A percentile compares a stretch with the other conserved stretches of the same genome.
Conservation (phyloP, 2,113 vertebrate genomes). For the Trogon surrucura region DNA sequence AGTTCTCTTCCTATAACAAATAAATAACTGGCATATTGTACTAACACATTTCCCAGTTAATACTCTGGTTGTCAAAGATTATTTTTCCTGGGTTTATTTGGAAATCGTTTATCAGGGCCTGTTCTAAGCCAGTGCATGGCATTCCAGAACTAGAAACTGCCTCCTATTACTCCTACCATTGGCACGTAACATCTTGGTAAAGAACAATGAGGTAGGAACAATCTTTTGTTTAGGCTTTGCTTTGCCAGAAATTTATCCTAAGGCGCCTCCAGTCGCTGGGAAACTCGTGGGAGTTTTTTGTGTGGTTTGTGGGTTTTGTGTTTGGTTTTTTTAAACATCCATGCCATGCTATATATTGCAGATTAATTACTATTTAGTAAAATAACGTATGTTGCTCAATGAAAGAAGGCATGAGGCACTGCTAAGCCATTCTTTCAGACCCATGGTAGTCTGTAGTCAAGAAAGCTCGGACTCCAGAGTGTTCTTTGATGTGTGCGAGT, state of each 20-base stretch:
- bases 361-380: background rate
- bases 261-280: background rate
- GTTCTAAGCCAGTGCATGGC: background rate
- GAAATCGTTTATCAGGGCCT: background rate
- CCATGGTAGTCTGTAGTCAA: background rate
- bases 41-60: background rate
- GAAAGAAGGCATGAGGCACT: background rate
- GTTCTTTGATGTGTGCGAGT: fast-evolving
- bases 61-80: background rate
- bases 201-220: background rate
- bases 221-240: background rate
- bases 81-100: background rate
- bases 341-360: background rate
- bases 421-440: background rate
- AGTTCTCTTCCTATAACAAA: background rate
- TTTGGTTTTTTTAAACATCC: background rate
- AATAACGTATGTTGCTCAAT: background rate
- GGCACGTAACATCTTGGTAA: background rate
- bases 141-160: background rate
- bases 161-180: background rate
- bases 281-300: background rate
- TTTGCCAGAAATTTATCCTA: background rate
- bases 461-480: background rate
- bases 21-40: background rate
- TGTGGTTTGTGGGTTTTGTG: background rate